phyloP scores from a whole-genome alignment of 2,113 vertebrate genomes.

The Scolopax mira region DNA sequence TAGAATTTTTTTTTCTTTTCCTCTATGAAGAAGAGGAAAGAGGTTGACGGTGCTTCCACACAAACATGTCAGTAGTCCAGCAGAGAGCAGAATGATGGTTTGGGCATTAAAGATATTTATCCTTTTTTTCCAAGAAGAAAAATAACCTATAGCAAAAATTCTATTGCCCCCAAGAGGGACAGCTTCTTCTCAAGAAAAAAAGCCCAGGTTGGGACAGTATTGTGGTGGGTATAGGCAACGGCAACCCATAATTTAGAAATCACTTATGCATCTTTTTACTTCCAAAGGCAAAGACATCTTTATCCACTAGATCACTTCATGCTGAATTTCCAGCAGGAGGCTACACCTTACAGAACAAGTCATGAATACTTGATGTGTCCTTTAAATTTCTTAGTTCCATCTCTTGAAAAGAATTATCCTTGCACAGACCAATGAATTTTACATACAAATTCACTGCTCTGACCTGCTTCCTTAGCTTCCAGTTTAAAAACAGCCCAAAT shows the following conservation, averaged over 20 bases:
- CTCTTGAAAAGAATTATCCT: slow-evolving; percentile 36
- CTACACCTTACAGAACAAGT: slow-evolving; percentile 5
- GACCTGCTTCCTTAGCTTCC: background rate
- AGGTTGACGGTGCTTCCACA: background rate
- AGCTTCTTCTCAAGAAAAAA: background rate
- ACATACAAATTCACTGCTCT: background rate
- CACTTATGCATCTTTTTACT: background rate
- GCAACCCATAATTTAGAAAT: background rate
- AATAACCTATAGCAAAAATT: background rate
- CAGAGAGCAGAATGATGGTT: background rate
- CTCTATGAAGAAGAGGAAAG: background rate
- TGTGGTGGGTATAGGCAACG: background rate
- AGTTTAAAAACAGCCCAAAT: background rate
- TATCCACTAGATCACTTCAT: slow-evolving; percentile 24
- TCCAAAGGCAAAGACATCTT: slow-evolving; percentile 2
- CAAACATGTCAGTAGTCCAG: background rate
- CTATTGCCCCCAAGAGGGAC: background rate
- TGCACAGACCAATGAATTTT: slow-evolving; percentile 31
- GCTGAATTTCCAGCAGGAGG: slow-evolving; percentile 29
- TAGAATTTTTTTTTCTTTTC: background rate
- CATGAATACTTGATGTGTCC: slow-evolving; percentile 52
- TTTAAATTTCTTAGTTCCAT: slow-evolving; percentile 51
- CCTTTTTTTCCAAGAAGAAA: background rate
- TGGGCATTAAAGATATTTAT: background rate
- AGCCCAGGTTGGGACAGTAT: background rate